Conservation (phyloP, 2,797 vertebrate genomes). For the Myotis planiceps region DNA sequence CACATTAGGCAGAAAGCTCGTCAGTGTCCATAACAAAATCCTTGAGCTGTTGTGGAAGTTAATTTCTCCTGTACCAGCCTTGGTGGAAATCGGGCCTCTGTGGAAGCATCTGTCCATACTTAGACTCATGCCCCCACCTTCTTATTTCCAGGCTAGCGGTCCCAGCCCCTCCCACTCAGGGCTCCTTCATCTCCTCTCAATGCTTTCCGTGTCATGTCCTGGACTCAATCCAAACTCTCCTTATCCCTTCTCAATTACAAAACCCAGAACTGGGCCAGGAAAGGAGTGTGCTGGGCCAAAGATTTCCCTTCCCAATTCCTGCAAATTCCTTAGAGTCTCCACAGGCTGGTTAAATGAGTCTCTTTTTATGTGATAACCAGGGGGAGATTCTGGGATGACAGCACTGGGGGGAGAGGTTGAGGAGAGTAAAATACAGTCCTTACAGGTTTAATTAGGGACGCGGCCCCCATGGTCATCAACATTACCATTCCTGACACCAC, state of each 20-base stretch:
- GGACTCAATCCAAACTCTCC: constrained; percentile 10
- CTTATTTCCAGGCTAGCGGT: background rate
- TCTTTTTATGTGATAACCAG: background rate
- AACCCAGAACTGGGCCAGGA: constrained; percentile 33
- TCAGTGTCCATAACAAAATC: background rate
- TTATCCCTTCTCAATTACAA: constrained; percentile 50
- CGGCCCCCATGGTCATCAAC: background rate
- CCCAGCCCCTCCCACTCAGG: background rate
- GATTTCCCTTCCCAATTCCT: constrained; percentile 48
- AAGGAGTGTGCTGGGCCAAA: constrained; percentile 20
- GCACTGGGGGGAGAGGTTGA: background rate
- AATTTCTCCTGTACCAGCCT: background rate
- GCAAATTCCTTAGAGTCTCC: constrained; percentile 49
- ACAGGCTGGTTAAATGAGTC: constrained; percentile 5
- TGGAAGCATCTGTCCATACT: background rate
- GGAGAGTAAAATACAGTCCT: constrained; percentile 30
- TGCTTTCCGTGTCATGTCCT: background rate
- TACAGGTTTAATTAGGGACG: constrained; percentile 27
- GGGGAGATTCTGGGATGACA: background rate
- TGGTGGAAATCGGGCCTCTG: background rate
- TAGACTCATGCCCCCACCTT: background rate
- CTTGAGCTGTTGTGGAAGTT: background rate
- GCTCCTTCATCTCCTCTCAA: background rate
- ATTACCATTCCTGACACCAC: constrained; percentile 22
- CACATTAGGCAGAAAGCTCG: background rate